These are phyloP conservation scores for Thymelicus sylvestris DNA, from an alignment of 2,888 invertebrate species.

Conservation along the genomic window DNA sequence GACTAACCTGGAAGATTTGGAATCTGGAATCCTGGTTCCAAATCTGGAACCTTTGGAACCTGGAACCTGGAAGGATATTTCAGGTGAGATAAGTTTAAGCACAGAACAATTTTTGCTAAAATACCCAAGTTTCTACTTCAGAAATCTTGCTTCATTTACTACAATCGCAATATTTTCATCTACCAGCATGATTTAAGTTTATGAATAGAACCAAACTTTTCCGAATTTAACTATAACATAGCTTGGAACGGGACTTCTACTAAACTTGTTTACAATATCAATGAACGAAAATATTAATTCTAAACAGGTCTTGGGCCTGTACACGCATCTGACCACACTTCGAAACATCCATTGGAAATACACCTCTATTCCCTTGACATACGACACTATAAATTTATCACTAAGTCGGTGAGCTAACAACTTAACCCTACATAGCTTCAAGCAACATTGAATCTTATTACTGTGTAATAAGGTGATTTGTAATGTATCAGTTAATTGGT, in stretches of 20 bases:
- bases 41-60: no score
- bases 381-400: neutral
- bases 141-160: no score
- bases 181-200: no score
- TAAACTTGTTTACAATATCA: constrained; percentile 32
- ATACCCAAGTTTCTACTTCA: no score
- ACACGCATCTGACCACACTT: constrained; percentile 10
- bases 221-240: neutral
- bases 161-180: no score
- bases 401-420: constrained; percentile 3
- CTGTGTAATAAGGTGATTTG: neutral
- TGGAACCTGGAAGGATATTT: no score
- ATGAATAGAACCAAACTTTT: no score
- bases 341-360: constrained; percentile 1
- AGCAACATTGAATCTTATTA: constrained; percentile 5
- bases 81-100: no score
- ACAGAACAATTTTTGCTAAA: no score
- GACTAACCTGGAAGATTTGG: no score
- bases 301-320: constrained; percentile 38
- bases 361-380: constrained; percentile 4
- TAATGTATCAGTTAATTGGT: neutral
- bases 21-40: no score
- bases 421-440: neutral
- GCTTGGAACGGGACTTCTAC: constrained; percentile 12
- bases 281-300: constrained; percentile 40